Base-by-base conservation (phyloP, 2,888 invertebrate species). In the Drosophila niveifrons region DNA sequence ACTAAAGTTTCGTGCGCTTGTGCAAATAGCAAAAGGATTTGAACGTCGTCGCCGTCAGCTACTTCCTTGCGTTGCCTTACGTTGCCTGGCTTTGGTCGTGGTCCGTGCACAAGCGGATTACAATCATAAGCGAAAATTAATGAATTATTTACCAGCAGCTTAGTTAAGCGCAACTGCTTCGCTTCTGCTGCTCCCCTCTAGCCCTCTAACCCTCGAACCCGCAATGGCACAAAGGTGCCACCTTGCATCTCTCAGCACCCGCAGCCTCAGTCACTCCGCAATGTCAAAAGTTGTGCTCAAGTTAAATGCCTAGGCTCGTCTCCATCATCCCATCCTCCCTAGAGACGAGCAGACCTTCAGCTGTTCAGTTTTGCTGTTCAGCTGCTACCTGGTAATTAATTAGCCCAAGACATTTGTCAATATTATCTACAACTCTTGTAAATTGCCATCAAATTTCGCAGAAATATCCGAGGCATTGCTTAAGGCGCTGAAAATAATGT, bases 91-190 rank as follows among this genome's bases (percentile, higher is more conserved):
- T 36, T 11, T 55, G 44, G 48, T 23, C 66, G 57, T 76, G 57
- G 64, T 72, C 67, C 75, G 44, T 58, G 65, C 75, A 74, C 79
- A 82, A 86, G 82, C 85, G 79, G 82, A 87, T 90, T 90, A 90
- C 82, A 90, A 82, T 87, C 89, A 84, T 85, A 88, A 90, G 83
- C 88, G 83, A 85, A 90, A 88, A 86, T 88, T 90, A 90, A 90
- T 90, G 75, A 90, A 89, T 88, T 88, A 88, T 90, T 90, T 90
- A 90, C 85, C 81, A 84, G 81, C 71, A 87, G 88, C 90, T 89
- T 89, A 86, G 75, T 77, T 82, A 82, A 74, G 74, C 80, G 71
- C 68, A 67, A 76, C 51, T 57, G 67, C 43, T 36, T 36, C 48
- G 18, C 17, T 23, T 1, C 34, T 44, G 34, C 4, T 10, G 8